These are phyloP conservation scores for Rhingia campestris DNA, from an alignment of 2,888 invertebrate species.

Conservation along the genomic window DNA sequence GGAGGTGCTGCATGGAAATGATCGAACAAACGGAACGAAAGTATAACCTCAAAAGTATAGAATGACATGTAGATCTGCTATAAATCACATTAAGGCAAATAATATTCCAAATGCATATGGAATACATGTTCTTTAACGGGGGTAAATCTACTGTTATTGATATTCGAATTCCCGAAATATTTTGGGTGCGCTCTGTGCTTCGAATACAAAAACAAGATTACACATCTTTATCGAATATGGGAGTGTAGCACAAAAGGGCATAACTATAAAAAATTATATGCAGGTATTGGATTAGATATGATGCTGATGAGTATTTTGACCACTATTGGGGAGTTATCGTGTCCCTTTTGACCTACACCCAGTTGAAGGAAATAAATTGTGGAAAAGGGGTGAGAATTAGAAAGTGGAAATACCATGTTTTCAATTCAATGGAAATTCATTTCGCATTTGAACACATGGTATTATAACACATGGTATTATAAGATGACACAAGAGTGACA, in stretches of 20 bases:
- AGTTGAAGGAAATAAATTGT: too few relatives aligned
- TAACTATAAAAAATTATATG: slow-evolving; percentile 40
- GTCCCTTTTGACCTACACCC: too few relatives aligned
- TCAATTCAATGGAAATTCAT: too few relatives aligned
- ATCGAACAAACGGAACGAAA: slow-evolving; percentile 48
- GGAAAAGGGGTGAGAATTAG: too few relatives aligned
- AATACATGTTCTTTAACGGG: slow-evolving; percentile 59
- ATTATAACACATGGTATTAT: too few relatives aligned
- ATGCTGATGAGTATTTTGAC: slow-evolving; percentile 35
- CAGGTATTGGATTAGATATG: slow-evolving; percentile 39
- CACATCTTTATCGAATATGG: slow-evolving; percentile 58
- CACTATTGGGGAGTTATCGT: neutral
- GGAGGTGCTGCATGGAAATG: slow-evolving; percentile 25
- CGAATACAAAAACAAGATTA: slow-evolving; percentile 50
- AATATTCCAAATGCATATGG: slow-evolving; percentile 57
- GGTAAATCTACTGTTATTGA: neutral
- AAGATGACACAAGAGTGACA: too few relatives aligned
- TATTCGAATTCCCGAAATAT: slow-evolving; percentile 61
- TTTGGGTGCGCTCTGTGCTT: slow-evolving; percentile 61
- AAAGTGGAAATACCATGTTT: too few relatives aligned
- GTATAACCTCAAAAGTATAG: slow-evolving; percentile 33
- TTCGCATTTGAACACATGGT: too few relatives aligned
- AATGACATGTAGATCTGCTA: slow-evolving; percentile 58
- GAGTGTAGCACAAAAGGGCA: slow-evolving; percentile 51
- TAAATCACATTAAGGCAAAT: slow-evolving; percentile 14